phyloP scores from a whole-genome alignment of 2,888 invertebrate species.

The Helicoverpa assulta region DNA sequence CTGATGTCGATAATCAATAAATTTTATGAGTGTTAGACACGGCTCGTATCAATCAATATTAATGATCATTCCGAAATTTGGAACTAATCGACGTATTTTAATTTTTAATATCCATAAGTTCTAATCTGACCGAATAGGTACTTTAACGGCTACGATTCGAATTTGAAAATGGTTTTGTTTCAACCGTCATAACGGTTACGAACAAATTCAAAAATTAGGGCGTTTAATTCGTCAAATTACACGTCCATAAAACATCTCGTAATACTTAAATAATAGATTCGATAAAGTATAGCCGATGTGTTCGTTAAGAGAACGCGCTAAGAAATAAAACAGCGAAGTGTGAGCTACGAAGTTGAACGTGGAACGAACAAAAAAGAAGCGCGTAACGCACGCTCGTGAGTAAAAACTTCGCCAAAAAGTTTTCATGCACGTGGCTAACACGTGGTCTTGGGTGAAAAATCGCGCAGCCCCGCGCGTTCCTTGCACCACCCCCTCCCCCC shows the following conservation, averaged over 20 bases:
- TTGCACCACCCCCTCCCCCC: conserved; percentile 70
- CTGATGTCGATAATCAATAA: conserved; percentile 79
- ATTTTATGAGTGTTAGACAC: conserved; percentile 86
- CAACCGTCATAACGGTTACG: conserved; percentile 68
- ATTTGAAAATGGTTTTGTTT: conserved; percentile 68
- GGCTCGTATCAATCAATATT: conserved; percentile 87
- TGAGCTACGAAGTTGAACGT: conserved; percentile 37
- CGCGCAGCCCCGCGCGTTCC: conserved; percentile 82
- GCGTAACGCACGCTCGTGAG: conserved; percentile 62
- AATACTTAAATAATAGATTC: conserved; percentile 46
- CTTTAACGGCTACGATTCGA: conserved; percentile 73
- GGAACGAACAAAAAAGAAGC: conserved; percentile 59
- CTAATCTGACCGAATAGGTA: conserved; percentile 73
- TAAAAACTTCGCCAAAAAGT: conserved; percentile 82
- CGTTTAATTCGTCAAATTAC: conserved; percentile 55
- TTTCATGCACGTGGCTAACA: conserved; percentile 85
- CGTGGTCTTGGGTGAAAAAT: conserved; percentile 89
- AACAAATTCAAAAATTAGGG: conserved; percentile 67
- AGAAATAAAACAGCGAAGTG: conserved; percentile 52
- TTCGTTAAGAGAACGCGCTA: conserved; percentile 57
- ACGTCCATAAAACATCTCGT: conserved; percentile 57
- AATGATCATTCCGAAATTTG: conserved; percentile 86
- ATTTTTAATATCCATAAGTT: conserved; percentile 85
- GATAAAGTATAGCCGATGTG: conserved; percentile 46
- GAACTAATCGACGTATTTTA: conserved; percentile 85